Evolutionary conservation across 2,888 invertebrate species (phyloP).

Genomic region (Andrena bucephala): DNA sequence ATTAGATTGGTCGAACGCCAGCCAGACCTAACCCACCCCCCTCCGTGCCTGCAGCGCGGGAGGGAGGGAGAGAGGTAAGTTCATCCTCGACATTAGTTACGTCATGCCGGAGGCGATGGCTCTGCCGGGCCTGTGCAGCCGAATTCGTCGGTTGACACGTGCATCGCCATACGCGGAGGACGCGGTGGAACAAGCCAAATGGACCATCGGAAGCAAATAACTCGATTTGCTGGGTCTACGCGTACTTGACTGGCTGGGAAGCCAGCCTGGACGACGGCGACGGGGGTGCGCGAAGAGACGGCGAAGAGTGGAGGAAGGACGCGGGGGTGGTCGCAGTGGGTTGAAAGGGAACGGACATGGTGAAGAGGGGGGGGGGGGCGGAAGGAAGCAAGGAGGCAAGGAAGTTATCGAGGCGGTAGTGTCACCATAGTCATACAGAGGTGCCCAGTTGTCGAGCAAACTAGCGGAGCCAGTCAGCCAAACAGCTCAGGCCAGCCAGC

Average conservation of each 20-base stretch:
- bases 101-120: slow-evolving; percentile 61
- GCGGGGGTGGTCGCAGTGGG: slow-evolving; percentile 22
- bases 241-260: slow-evolving; percentile 64
- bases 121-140: slow-evolving; percentile 63
- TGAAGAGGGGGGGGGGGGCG: slow-evolving; percentile 22
- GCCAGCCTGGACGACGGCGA: slow-evolving; percentile 21
- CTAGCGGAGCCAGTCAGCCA: slow-evolving; percentile 68
- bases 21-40: not conserved
- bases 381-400: slow-evolving; percentile 68
- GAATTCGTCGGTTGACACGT: slow-evolving; percentile 74
- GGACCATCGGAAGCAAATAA: slow-evolving; percentile 72
- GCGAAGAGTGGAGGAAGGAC: slow-evolving; percentile 21
- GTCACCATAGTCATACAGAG: slow-evolving; percentile 72
- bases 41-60: not conserved
- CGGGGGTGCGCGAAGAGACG: slow-evolving; percentile 26
- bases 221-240: slow-evolving; percentile 70
- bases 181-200: slow-evolving; percentile 63
- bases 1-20: slow-evolving; percentile 69
- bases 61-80: slow-evolving; percentile 39
- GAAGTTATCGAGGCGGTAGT: slow-evolving; percentile 75
- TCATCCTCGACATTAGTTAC: slow-evolving; percentile 68
- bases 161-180: slow-evolving; percentile 66
- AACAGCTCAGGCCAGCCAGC: slow-evolving; percentile 64
- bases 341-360: slow-evolving; percentile 3
- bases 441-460: slow-evolving; percentile 73